phyloP scores from a whole-genome alignment of 64 coral and sea anemone species.

The Actinia tenebrosa region DNA sequence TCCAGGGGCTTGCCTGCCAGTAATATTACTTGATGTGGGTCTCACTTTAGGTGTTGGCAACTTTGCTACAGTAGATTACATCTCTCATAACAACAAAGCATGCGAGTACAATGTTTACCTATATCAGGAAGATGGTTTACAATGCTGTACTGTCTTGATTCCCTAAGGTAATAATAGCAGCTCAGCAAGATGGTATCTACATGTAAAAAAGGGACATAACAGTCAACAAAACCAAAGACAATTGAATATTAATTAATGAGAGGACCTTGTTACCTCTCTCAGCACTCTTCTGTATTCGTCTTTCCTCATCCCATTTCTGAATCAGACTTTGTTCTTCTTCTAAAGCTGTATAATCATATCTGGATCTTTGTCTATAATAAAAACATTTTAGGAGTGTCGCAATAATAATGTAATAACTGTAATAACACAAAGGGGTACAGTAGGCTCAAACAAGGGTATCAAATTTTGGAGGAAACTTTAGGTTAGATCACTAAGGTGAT shows the following conservation, averaged over 20 bases:
- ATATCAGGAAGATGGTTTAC: conserved; percentile 80
- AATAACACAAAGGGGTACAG: too few relatives aligned
- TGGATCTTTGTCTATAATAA: conserved; percentile 36
- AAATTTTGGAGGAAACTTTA: too few relatives aligned
- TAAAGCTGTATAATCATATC: conserved; percentile 48
- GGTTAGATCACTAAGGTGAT: too few relatives aligned
- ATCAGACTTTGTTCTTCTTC: conserved; percentile 62
- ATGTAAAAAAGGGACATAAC: neutral
- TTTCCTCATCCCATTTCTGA: conserved; percentile 75
- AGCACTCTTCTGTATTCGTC: conserved; percentile 62
- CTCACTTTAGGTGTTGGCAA: too few relatives aligned
- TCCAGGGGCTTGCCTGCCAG: too few relatives aligned
- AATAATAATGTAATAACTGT: too few relatives aligned
- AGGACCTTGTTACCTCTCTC: conserved; percentile 55
- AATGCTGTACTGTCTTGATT: conserved; percentile 62
- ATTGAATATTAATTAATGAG: neutral
- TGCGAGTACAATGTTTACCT: conserved; percentile 23
- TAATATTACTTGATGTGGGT: too few relatives aligned
- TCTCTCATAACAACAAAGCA: too few relatives aligned
- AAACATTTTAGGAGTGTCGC: neutral
- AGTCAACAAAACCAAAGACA: neutral
- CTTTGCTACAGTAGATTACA: too few relatives aligned
- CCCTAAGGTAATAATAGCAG: conserved; percentile 81
- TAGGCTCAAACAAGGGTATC: too few relatives aligned
- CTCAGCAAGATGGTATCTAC: conserved; percentile 65